These are phyloP conservation scores for Leptopterna dolabrata DNA, from an alignment of 2,888 invertebrate species.

Conservation along the genomic window DNA sequence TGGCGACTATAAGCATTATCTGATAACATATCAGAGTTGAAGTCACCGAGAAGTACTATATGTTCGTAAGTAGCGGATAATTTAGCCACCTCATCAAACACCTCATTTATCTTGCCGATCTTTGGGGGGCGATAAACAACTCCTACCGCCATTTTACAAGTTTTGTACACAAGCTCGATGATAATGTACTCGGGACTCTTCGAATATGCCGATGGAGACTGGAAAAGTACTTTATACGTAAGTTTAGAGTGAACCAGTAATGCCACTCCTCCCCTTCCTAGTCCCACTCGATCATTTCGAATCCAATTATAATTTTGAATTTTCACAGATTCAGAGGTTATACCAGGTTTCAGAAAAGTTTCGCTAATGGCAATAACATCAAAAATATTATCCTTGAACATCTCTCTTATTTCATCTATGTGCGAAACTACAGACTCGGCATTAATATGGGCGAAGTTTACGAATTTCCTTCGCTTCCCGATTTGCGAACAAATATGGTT, in stretches of 20 bases:
- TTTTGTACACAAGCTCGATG: neutral
- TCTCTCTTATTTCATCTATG: too few species aligned
- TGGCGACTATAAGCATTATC: neutral
- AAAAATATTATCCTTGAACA: too few species aligned
- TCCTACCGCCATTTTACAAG: neutral
- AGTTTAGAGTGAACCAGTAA: neutral
- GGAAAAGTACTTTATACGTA: neutral
- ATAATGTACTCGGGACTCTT: neutral
- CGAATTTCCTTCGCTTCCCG: too few species aligned
- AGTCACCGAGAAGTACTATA: neutral
- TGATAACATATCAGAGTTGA: neutral
- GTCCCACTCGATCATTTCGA: constrained; percentile 11
- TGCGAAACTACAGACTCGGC: too few species aligned
- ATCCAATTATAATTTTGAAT: neutral
- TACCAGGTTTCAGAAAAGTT: too few species aligned
- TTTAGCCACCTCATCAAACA: neutral
- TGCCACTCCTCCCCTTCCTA: neutral
- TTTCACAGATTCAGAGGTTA: neutral
- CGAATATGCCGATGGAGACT: neutral
- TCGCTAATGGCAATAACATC: too few species aligned
- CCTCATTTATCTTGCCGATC: neutral
- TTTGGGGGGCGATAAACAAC: neutral
- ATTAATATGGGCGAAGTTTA: too few species aligned
- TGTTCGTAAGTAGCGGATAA: neutral
- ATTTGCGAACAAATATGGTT: neutral